These are phyloP conservation scores for Eurois occulta DNA, from an alignment of 2,888 invertebrate genomes.

Conservation along the genomic window DNA sequence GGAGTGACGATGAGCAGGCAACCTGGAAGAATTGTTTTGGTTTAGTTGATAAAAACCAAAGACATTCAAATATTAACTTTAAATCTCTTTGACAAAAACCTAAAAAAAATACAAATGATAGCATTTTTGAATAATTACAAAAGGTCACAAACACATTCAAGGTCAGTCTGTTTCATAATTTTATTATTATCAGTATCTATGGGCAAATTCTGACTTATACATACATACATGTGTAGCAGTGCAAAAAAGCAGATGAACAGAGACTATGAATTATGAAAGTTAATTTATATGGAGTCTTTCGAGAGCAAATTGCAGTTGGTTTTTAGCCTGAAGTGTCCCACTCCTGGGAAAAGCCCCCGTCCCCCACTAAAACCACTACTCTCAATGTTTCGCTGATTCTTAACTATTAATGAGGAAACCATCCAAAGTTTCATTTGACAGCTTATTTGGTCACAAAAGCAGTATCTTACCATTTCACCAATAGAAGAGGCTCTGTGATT, in stretches of 20 bases:
- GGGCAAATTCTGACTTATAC: neutral
- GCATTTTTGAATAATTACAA: neutral
- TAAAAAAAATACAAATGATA: too few species aligned
- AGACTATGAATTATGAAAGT: neutral
- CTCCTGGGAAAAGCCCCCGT: neutral
- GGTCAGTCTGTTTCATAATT: neutral
- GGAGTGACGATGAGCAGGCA: constrained; percentile 48
- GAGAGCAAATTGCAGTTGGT: neutral
- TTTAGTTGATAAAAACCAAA: neutral
- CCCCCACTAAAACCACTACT: neutral
- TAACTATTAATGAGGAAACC: neutral
- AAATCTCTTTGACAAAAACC: neutral
- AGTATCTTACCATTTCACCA: constrained; percentile 23
- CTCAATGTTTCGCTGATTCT: neutral
- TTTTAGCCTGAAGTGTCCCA: neutral
- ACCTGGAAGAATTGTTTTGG: constrained; percentile 27
- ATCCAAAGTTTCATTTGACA: neutral
- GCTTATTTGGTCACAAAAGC: neutral
- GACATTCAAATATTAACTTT: neutral
- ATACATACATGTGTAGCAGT: neutral
- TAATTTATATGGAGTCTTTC: neutral
- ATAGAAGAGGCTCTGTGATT: constrained; percentile 16
- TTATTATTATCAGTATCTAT: too few species aligned
- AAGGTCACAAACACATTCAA: neutral
- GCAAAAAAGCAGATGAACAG: neutral